These are phyloP conservation scores for Drosophila limbata DNA, from an alignment of 2,888 invertebrate species.

Conservation along the genomic window DNA sequence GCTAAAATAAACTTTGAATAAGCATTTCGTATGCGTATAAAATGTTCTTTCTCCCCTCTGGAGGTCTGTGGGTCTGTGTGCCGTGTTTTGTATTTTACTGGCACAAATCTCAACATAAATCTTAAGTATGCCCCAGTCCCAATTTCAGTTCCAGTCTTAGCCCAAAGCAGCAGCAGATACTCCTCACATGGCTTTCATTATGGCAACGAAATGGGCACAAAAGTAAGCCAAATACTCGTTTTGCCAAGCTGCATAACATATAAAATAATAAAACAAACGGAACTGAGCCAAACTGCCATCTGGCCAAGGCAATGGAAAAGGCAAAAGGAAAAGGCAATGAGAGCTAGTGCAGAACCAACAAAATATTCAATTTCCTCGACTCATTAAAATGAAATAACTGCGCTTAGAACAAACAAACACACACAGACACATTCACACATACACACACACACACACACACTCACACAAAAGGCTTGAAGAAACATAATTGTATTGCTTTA, in stretches of 20 bases:
- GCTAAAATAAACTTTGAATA: slow-evolving; percentile 78
- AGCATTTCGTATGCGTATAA: slow-evolving; percentile 73
- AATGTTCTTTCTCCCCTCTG: slow-evolving; percentile 35
- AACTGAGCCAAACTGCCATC: slow-evolving; percentile 24
- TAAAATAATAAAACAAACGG: slow-evolving; percentile 58
- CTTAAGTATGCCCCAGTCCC: slow-evolving; percentile 62
- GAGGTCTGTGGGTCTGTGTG: slow-evolving; percentile 40
- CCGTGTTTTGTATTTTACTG: slow-evolving; percentile 60
- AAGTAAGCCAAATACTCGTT: slow-evolving; percentile 46
- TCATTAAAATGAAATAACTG: slow-evolving; percentile 83
- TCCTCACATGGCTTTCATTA: slow-evolving; percentile 55
- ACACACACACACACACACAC: neutral
- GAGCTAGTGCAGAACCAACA: slow-evolving; percentile 38
- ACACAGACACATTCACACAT: neutral
- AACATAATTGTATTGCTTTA: slow-evolving; percentile 3
- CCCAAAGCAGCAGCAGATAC: slow-evolving; percentile 26
- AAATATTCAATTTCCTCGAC: slow-evolving; percentile 80
- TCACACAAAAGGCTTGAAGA: neutral
- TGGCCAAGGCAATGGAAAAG: slow-evolving; percentile 11
- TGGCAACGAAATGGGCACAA: slow-evolving; percentile 44
- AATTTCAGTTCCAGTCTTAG: slow-evolving; percentile 5
- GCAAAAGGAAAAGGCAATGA: neutral
- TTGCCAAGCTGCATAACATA: slow-evolving; percentile 61
- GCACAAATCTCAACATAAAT: slow-evolving; percentile 78
- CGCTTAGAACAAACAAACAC: slow-evolving; percentile 30